phyloP scores from a whole-genome alignment of 2,797 vertebrate genomes.

The Eulemur albifrons region DNA sequence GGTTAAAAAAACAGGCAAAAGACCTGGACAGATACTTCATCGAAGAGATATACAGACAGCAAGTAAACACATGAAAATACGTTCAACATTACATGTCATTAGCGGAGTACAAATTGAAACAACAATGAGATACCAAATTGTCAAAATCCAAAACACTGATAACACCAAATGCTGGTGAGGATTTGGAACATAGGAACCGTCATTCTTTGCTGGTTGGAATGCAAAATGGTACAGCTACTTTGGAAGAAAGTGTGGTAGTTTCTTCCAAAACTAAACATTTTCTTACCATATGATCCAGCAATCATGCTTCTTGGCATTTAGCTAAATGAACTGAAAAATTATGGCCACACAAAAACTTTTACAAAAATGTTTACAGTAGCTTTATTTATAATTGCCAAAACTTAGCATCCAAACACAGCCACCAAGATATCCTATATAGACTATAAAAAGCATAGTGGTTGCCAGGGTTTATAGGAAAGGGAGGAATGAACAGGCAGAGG shows the following conservation, averaged over 20 bases:
- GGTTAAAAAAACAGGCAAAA: neutral
- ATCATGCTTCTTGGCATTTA: neutral
- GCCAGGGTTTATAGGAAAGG: neutral
- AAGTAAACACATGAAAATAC: neutral
- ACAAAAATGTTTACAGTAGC: neutral
- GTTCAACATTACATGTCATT: no score
- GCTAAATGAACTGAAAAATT: neutral
- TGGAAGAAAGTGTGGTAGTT: neutral
- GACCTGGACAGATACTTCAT: neutral
- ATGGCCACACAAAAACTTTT: neutral
- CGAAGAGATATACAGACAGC: neutral
- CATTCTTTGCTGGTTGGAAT: neutral
- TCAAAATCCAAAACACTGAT: neutral
- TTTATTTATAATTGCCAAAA: neutral
- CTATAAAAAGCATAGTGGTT: neutral
- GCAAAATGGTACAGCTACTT: neutral
- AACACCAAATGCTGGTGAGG: neutral
- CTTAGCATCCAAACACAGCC: neutral
- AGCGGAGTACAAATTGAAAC: neutral
- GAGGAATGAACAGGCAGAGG: neutral
- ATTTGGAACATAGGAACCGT: neutral
- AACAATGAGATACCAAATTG: neutral
- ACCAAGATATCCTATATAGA: neutral
- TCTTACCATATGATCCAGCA: neutral
- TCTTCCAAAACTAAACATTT: slow-evolving; percentile 7